These are phyloP conservation scores for Hymenopus coronatus DNA, from an alignment of 2,888 invertebrate species.

Conservation along the genomic window DNA sequence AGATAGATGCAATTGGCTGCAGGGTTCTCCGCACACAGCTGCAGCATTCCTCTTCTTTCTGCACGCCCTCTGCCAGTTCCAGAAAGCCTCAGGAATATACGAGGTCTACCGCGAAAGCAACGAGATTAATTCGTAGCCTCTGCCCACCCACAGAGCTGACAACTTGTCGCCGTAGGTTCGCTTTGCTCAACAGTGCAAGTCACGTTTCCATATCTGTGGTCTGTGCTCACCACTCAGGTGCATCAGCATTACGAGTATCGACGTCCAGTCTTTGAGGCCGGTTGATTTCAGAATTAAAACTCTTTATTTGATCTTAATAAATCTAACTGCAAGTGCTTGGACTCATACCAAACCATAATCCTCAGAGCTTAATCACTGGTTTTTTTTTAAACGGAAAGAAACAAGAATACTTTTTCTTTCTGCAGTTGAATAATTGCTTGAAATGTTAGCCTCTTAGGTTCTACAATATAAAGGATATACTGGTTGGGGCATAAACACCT, in stretches of 20 bases:
- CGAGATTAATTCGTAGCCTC: not conserved
- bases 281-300: no score
- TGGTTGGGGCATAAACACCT: no score
- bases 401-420: no score
- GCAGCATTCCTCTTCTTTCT: not conserved
- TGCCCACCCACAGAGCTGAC: not conserved
- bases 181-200: not conserved
- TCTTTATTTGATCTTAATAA: no score
- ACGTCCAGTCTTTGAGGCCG: no score
- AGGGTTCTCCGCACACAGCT: not conserved
- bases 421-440: no score
- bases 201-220: not conserved
- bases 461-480: no score
- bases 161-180: not conserved
- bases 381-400: no score
- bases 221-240: not conserved
- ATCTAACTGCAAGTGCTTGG: no score
- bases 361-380: no score
- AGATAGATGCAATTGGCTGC: not conserved
- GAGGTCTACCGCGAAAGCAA: not conserved
- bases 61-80: not conserved
- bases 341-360: no score
- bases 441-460: no score
- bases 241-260: not conserved
- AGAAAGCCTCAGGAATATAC: not conserved